Evolutionary conservation across 2,888 invertebrate species (phyloP), one percentile per base, ranked within the genome.

Genomic region (Xylota sylvarum): DNA sequence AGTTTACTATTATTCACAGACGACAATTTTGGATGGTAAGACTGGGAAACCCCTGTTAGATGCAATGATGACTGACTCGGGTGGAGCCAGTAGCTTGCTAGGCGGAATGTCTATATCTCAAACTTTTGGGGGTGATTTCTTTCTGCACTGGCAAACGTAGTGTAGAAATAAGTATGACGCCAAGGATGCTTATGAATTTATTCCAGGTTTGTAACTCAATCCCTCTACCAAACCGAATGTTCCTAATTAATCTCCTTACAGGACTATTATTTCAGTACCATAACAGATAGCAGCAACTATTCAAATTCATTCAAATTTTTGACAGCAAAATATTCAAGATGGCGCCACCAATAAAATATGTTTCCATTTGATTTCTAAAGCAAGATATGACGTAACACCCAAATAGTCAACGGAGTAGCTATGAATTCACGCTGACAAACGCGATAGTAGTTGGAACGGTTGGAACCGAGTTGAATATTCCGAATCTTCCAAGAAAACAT

Each of bases 71-170:
- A 92, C 91, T 2, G 93, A 93, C 88, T 92, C 93, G 0, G 93
- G 93, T 0, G 93, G 93, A 1, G 90, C 93, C 0, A 92, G 90
- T 52, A 92, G 92, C 87, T 88, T 93, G 0, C 88, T 93, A 2
- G 93, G 92, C 2, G 93, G 93, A 2, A 90, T 93, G 19, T 92
- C 93, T 7, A 90, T 93, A 73, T 93, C 93, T 1, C 93, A 93
- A 81, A 92, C 91, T 14, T 93, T 93, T 87, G 96, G 96, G 0
- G 96, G 96, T 88, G 97, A 97, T 90, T 94, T 96, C 90, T 97
- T 96, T 90, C 91, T 97, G 0, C 96, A 95, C 90, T 97, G 97
- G 97, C 94, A 95, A 37, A 94, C 95, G 0, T 95, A 96, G 60
- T 93, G 93, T 60, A 90, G 92, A 6, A 91, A 91, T 50, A 91